Evolutionary conservation across 2,888 invertebrate species (phyloP), one percentile per base, ranked within the genome.

Genomic region (Tetranychus truncatus): DNA sequence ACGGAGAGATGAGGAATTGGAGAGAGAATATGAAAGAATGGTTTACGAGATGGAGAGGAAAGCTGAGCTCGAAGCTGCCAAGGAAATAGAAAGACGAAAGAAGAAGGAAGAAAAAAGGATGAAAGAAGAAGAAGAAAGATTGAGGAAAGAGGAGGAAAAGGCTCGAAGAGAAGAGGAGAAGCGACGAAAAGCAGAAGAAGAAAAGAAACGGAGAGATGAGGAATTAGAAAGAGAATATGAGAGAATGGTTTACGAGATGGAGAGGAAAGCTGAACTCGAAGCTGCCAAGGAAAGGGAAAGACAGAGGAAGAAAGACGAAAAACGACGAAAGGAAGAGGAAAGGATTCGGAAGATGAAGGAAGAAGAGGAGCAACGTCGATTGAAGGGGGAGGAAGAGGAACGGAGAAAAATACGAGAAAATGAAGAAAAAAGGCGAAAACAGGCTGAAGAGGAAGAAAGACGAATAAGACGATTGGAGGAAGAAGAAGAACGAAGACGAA

Each of bases 41-140:
- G 34, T 15, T 9, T 5, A 2, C 1, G 55, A 55, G 6, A 55
- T 55, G 55, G 55, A 55, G 55, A 55, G 2, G 15, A 55, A 55
- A 7, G 55, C 55, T 55, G 55, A 15, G 15, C 5, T 6, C 15
- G 55, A 55, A 55, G 15, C 15, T 6, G 55, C 55, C 6, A 55
- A 55, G 15, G 72, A 72, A n/a, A n/a, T 9, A 18, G 34, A 69
- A 69, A n/a, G 34, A 34, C 20, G 7, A n/a, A 34, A 24, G 45
- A 72, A 45, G 34, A 44, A 45, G 45, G 45, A 72, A 72, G 72
- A 72, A 20, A n/a, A 45, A n/a, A 72, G 72, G 34, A 72, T 34
- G 45, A 24, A 45, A 72, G 45, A 44, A 44, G 72, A 72, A 45
- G 72, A 72, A 20, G 72, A 72, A 72, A 72, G 69, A 69, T 21